Conservation (phyloP, 2,113 vertebrate genomes). For the Dascyllus trimaculatus region DNA sequence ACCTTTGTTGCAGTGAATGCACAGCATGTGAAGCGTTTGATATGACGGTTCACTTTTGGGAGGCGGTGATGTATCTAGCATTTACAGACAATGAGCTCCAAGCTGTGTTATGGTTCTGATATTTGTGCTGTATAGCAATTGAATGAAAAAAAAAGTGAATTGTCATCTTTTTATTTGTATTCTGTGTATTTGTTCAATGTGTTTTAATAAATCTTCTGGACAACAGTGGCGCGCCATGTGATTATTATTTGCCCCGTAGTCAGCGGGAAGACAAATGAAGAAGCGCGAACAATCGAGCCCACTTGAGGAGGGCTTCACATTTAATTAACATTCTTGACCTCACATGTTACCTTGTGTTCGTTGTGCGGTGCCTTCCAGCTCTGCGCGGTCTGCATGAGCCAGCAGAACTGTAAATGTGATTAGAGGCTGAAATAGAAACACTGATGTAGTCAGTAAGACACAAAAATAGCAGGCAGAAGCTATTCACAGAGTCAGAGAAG, state of each 20-base stretch:
- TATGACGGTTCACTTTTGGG: conserved; percentile 71
- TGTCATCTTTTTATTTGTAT: conserved; percentile 89
- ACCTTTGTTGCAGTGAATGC: conserved; percentile 83
- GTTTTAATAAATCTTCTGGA: conserved; percentile 90
- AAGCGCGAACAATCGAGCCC: conserved; percentile 2
- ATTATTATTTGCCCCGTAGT: not conserved
- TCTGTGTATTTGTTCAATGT: conserved; percentile 89
- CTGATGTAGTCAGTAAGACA: not conserved
- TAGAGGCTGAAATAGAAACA: conserved; percentile 40
- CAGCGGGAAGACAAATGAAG: not conserved
- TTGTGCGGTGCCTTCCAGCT: not conserved
- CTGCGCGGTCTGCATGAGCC: conserved; percentile 2
- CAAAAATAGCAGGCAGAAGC: not conserved
- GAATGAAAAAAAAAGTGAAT: conserved; percentile 81
- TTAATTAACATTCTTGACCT: conserved; percentile 18
- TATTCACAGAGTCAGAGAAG: not conserved
- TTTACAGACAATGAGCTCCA: conserved; percentile 75
- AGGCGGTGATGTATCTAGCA: conserved; percentile 65
- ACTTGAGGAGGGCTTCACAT: not conserved
- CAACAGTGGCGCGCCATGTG: conserved; percentile 53
- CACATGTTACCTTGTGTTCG: not conserved
- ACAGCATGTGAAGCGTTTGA: conserved; percentile 81
- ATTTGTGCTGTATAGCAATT: conserved; percentile 80
- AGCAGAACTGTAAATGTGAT: conserved; percentile 42
- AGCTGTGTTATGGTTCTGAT: conserved; percentile 72